phyloP scores from a whole-genome alignment of 1,140 invertebrate genomes.

The Stegodyphus mimosarum region DNA sequence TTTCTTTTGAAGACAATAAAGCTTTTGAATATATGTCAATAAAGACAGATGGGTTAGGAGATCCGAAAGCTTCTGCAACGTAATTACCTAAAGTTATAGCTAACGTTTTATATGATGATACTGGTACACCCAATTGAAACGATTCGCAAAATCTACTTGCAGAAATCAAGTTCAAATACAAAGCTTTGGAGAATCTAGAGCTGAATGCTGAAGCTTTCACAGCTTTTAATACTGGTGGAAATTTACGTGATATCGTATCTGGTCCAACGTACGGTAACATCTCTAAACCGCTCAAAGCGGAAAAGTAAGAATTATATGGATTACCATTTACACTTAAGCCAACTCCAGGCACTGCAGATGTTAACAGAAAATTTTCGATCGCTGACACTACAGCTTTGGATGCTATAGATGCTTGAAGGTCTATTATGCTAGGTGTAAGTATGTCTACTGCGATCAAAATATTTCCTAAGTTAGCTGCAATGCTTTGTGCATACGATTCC shows the following conservation, averaged over 20 bases:
- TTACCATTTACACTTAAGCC: constrained; percentile 29
- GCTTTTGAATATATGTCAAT: constrained; percentile 32
- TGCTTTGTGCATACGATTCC: constrained; percentile 10
- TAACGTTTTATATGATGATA: constrained; percentile 9
- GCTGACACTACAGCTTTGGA: constrained; percentile 39
- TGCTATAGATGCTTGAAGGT: constrained; percentile 32
- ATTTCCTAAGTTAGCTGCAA: constrained; percentile 17
- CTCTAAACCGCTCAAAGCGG: constrained; percentile 39
- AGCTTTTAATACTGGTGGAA: constrained; percentile 42
- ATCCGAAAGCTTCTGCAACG: constrained; percentile 47
- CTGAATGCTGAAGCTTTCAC: constrained; percentile 23
- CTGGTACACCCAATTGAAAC: constrained; percentile 30
- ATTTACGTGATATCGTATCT: constrained; percentile 35
- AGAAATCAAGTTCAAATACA: constrained; percentile 30
- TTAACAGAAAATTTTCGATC: constrained; percentile 24
- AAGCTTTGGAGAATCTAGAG: constrained; percentile 7
- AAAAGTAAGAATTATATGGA: constrained; percentile 48
- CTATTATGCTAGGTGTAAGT: not conserved
- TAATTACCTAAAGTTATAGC: constrained; percentile 24
- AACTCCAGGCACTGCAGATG: constrained; percentile 30
- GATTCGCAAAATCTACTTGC: constrained; percentile 33
- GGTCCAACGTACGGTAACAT: constrained; percentile 45
- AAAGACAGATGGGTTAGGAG: constrained; percentile 32
- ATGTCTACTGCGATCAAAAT: constrained; percentile 17
- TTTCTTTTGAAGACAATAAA: constrained; percentile 17